Percentiles rank a stretch among this genome's conserved stretches.
Conservation (phyloP, 2,888 invertebrate species). For the Nomada goodeniana region DNA sequence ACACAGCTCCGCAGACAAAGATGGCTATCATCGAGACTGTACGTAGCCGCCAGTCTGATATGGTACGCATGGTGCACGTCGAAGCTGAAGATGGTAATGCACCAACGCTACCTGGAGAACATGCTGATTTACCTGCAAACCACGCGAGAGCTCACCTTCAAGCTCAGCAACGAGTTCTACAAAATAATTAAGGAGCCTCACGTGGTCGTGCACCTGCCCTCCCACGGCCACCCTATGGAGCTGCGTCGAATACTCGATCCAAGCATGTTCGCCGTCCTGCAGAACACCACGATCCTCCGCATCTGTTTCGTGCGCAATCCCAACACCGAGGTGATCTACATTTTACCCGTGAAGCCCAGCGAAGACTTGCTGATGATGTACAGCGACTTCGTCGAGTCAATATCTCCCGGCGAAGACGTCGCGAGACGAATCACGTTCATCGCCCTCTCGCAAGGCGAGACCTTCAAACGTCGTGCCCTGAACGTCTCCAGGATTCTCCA, state of each 20-base stretch:
- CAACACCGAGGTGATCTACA: slow-evolving; percentile 64
- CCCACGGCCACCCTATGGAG: slow-evolving; percentile 64
- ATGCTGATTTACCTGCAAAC: slow-evolving; percentile 56
- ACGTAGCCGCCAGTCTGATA: slow-evolving; percentile 71
- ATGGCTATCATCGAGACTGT: slow-evolving; percentile 57
- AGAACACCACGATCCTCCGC: slow-evolving; percentile 65
- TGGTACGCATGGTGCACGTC: slow-evolving; percentile 67
- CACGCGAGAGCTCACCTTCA: slow-evolving; percentile 41
- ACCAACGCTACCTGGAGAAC: slow-evolving; percentile 62
- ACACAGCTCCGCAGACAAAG: slow-evolving; percentile 65
- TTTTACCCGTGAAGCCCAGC: slow-evolving; percentile 63
- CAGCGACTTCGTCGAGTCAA: slow-evolving; percentile 65
- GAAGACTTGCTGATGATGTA: slow-evolving; percentile 68
- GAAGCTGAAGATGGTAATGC: slow-evolving; percentile 64
- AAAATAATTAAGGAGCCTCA: slow-evolving; percentile 55
- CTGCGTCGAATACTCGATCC: slow-evolving; percentile 57
- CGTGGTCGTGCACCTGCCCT: slow-evolving; percentile 68
- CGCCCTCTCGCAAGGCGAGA: slow-evolving; percentile 57
- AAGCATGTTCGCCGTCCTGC: slow-evolving; percentile 49
- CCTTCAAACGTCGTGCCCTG: slow-evolving; percentile 58
- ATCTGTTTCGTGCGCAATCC: slow-evolving; percentile 66
- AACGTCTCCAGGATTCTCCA: slow-evolving; percentile 70
- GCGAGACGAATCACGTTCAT: slow-evolving; percentile 66
- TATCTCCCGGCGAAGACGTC: slow-evolving; percentile 44
- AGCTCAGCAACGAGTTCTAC: slow-evolving; percentile 55